A percentile compares a stretch with the other conserved stretches of the same genome.
These are phyloP conservation scores for Biston stratarius DNA, from an alignment of 2,888 invertebrate species.

Conservation along the genomic window DNA sequence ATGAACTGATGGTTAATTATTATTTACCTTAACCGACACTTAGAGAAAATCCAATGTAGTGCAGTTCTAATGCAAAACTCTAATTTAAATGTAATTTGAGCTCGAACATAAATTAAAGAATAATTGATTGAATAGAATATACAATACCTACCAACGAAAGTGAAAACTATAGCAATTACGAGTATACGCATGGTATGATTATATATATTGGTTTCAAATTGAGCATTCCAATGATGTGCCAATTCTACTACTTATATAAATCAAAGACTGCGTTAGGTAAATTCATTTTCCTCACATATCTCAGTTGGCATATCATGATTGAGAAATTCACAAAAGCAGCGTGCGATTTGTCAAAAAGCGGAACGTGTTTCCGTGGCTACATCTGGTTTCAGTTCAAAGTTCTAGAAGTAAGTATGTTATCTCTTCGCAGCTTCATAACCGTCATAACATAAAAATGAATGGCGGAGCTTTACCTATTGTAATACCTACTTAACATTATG, in stretches of 20 bases:
- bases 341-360: conserved; percentile 11
- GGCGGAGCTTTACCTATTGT: conserved; percentile 24
- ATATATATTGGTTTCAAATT: too few species aligned
- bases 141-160: too few species aligned
- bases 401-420: conserved; percentile 13
- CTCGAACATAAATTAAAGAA: too few species aligned
- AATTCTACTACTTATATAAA: background rate
- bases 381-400: conserved; percentile 15
- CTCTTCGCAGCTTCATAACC: conserved; percentile 25
- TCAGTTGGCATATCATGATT: conserved; percentile 10
- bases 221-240: background rate
- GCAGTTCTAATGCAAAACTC: too few species aligned
- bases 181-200: too few species aligned
- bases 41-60: too few species aligned
- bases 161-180: too few species aligned
- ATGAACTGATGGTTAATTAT: too few species aligned
- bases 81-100: too few species aligned
- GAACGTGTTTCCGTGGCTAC: conserved; percentile 7
- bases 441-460: conserved; percentile 27
- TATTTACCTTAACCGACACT: too few species aligned
- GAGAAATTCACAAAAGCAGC: conserved; percentile 12
- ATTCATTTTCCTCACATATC: background rate
- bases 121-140: too few species aligned
- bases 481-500: conserved; percentile 24
- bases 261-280: background rate